Evolutionary conservation across 2,888 invertebrate genomes (phyloP).

Genomic region (Minunthozetes semirufus): DNA sequence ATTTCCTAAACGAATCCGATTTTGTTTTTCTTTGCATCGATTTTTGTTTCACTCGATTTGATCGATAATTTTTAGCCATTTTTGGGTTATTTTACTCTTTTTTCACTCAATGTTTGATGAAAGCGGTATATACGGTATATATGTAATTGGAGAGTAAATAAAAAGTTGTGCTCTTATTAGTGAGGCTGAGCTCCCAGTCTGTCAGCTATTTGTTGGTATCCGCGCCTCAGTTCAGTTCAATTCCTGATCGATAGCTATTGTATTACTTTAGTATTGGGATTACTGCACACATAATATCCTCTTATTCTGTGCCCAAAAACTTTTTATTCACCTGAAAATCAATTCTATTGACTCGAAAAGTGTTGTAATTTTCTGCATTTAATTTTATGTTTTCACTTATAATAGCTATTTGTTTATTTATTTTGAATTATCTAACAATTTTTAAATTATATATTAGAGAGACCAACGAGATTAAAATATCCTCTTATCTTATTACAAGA

Average conservation of each 20-base stretch:
- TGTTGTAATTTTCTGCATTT: too few relatives aligned
- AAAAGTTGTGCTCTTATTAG: slow-evolving; percentile 14
- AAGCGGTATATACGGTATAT: slow-evolving; percentile 12
- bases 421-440: too few relatives aligned
- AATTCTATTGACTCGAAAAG: too few relatives aligned
- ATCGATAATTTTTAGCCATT: not conserved
- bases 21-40: not conserved
- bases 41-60: not conserved
- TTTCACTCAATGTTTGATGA: not conserved
- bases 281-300: not conserved
- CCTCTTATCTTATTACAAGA: too few relatives aligned
- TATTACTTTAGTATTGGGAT: not conserved
- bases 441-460: too few relatives aligned
- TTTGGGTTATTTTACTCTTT: not conserved
- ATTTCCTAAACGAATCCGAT: not conserved
- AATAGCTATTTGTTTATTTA: too few relatives aligned
- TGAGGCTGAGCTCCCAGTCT: not conserved
- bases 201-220: not conserved
- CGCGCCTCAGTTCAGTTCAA: not conserved
- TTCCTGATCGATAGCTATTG: slow-evolving; percentile 1
- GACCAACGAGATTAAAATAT: too few relatives aligned
- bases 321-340: not conserved
- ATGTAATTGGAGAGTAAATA: slow-evolving; percentile 26
- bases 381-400: too few relatives aligned
- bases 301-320: not conserved